These are phyloP conservation scores for Formicarius rufipectus DNA, from an alignment of 2,113 vertebrate genomes.

Conservation along the genomic window DNA sequence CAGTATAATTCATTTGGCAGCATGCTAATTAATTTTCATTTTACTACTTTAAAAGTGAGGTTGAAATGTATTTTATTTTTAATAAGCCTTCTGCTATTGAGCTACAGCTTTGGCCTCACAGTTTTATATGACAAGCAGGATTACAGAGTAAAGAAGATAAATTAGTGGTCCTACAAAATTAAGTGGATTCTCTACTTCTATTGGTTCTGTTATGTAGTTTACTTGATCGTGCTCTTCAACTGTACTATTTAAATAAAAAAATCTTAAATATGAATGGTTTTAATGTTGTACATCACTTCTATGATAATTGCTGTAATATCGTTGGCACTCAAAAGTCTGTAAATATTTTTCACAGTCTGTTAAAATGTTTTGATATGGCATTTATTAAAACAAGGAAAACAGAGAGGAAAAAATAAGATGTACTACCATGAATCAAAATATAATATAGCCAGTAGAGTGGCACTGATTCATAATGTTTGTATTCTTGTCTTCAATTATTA, in stretches of 20 bases:
- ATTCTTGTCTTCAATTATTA: background rate
- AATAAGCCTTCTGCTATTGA: background rate
- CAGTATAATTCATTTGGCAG: background rate
- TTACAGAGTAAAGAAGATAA: background rate
- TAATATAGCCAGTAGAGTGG: background rate
- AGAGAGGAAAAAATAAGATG: background rate
- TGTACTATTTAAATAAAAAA: background rate
- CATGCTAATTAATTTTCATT: background rate
- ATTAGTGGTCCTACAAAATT: background rate
- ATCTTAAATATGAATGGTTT: background rate
- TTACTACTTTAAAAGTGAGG: background rate
- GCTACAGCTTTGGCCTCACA: background rate
- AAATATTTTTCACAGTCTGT: constrained; percentile 31
- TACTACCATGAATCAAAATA: background rate
- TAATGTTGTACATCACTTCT: background rate
- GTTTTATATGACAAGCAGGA: background rate
- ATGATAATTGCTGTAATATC: constrained; percentile 3
- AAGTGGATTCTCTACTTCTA: background rate
- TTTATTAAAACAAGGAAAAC: background rate
- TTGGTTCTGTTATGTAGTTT: background rate
- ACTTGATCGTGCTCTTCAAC: background rate
- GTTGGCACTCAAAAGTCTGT: background rate
- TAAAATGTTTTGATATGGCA: constrained; percentile 3
- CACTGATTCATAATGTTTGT: background rate
- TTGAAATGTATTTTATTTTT: constrained; percentile 32